Conservation (phyloP, 2,797 vertebrate species). For the Jordanella pulchra region DNA sequence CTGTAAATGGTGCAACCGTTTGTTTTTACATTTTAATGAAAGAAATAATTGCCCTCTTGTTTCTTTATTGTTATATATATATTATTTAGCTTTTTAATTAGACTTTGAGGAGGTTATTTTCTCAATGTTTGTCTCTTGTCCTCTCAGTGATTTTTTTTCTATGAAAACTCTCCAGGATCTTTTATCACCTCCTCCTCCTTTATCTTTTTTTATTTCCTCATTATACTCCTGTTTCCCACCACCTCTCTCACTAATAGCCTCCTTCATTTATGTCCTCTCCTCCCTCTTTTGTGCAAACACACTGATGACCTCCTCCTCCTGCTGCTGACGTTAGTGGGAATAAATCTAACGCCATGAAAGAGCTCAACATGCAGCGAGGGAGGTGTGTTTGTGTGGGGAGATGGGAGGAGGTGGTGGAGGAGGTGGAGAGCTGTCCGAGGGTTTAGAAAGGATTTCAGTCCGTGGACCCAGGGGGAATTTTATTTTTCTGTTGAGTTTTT, state of each 20-base stretch:
- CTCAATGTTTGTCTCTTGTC: neutral
- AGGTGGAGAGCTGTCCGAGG: neutral
- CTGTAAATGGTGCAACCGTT: neutral
- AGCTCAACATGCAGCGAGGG: neutral
- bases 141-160: neutral
- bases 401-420: neutral
- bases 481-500: slow-evolving; percentile 4
- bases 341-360: slow-evolving; percentile 14
- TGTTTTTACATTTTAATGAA: neutral
- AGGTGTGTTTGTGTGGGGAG: slow-evolving; percentile 13
- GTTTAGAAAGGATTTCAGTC: slow-evolving; percentile 39
- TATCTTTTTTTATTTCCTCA: neutral
- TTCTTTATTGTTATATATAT: neutral
- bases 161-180: neutral
- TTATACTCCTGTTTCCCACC: neutral
- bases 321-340: slow-evolving; percentile 28
- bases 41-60: neutral
- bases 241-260: neutral
- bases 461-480: slow-evolving; percentile 14
- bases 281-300: slow-evolving; percentile 10
- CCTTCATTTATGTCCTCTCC: slow-evolving; percentile 8
- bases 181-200: neutral
- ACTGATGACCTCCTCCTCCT: slow-evolving; percentile 2
- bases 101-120: neutral
- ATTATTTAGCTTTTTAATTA: neutral